Conservation (phyloP, 2,797 vertebrate species). For the Poliocrania exsul region DNA sequence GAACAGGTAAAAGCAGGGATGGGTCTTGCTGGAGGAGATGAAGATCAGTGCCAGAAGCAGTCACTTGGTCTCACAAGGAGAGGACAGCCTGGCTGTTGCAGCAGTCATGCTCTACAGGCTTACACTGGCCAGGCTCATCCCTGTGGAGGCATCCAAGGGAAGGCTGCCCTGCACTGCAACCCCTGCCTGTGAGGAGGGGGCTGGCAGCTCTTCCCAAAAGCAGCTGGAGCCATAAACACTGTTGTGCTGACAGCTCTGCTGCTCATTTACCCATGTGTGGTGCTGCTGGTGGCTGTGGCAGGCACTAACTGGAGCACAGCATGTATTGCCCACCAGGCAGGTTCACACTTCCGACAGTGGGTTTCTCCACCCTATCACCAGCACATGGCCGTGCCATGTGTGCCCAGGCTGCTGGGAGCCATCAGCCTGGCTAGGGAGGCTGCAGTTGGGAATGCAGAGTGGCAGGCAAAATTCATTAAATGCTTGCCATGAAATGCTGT, state of each 20-base stretch:
- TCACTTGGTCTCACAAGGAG: not conserved
- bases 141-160: not conserved
- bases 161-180: not conserved
- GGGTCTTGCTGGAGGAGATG: not conserved
- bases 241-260: not conserved
- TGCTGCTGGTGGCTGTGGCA: not conserved
- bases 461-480: not conserved
- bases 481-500: not conserved
- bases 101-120: not conserved
- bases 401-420: not conserved
- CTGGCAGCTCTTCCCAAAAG: not conserved
- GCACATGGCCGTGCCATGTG: rapidly evolving
- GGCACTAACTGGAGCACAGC: not conserved
- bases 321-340: not conserved
- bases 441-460: not conserved
- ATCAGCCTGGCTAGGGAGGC: not conserved
- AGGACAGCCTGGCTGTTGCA: not conserved
- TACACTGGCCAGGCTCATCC: rapidly evolving
- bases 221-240: rapidly evolving
- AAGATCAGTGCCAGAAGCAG: not conserved
- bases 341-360: not conserved
- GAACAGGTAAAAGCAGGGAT: not conserved
- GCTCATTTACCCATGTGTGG: not conserved
- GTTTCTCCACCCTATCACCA: not conserved
- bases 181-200: not conserved